These are phyloP conservation scores for Mythimna lalbum DNA, from an alignment of 2,888 invertebrate genomes.

Conservation along the genomic window DNA sequence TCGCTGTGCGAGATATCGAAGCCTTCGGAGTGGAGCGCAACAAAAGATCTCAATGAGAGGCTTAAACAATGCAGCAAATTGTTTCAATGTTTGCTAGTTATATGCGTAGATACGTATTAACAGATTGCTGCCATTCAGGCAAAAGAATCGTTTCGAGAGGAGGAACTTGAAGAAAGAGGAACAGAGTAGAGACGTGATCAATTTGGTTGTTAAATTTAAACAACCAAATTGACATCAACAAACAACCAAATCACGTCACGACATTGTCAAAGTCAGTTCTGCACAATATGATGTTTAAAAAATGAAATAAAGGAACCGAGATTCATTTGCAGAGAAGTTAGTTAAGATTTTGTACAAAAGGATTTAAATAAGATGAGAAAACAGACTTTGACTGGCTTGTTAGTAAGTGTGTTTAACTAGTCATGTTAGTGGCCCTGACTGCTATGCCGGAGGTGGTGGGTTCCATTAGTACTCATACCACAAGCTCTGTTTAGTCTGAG, in stretches of 20 bases:
- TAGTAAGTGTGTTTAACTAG: too few relatives aligned
- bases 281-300: too few relatives aligned
- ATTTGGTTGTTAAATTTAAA: slow-evolving; percentile 6
- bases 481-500: too few relatives aligned
- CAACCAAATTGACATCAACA: too few relatives aligned
- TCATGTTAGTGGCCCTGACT: too few relatives aligned
- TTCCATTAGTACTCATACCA: too few relatives aligned
- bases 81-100: slow-evolving; percentile 51
- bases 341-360: not conserved
- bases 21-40: slow-evolving; percentile 37
- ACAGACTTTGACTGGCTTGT: too few relatives aligned
- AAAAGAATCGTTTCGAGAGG: slow-evolving; percentile 24
- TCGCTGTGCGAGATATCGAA: slow-evolving; percentile 38
- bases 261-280: not conserved
- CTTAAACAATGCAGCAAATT: slow-evolving; percentile 59
- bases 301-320: not conserved
- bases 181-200: not conserved
- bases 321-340: not conserved
- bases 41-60: slow-evolving; percentile 51
- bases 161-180: slow-evolving; percentile 7
- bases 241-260: too few relatives aligned
- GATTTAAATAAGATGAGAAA: not conserved
- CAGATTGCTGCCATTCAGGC: slow-evolving; percentile 17
- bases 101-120: slow-evolving; percentile 27
- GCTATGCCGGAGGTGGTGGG: too few relatives aligned